Evolutionary conservation across 2,888 invertebrate genomes (phyloP).

Genomic region (Cephus rjabovi): DNA sequence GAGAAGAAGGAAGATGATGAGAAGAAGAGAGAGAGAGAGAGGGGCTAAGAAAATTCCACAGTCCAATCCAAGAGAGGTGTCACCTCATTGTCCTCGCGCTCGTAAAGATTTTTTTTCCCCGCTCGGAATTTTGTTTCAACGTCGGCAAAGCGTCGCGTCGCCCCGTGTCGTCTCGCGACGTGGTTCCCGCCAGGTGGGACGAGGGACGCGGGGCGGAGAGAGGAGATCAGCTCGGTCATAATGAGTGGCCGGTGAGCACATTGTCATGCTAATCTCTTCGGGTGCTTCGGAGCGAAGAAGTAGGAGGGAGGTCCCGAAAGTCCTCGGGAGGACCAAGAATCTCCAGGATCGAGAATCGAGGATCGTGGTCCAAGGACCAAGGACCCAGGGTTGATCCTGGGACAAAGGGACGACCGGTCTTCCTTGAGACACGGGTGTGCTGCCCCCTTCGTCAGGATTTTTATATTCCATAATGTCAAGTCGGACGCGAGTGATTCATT

Average conservation of each 20-base stretch:
- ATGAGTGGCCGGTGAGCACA: conserved; percentile 61
- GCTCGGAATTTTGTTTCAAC: conserved; percentile 49
- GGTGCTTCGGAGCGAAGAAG: conserved; percentile 36
- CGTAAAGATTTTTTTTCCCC: conserved; percentile 40
- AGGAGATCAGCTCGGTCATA: conserved; percentile 50
- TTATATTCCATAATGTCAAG: conserved; percentile 30
- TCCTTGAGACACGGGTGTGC: conserved; percentile 34
- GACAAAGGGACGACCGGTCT: conserved; percentile 60
- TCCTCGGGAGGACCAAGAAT: conserved; percentile 38
- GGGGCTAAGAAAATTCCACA: conserved; percentile 21
- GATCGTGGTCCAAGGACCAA: conserved; percentile 40
- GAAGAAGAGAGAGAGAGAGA: conserved; percentile 24
- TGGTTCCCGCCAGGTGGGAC: conserved; percentile 1
- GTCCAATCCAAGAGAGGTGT: conserved; percentile 44
- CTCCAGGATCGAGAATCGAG: conserved; percentile 28
- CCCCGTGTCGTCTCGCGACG: neutral
- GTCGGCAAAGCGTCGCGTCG: neutral
- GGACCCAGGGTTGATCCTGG: conserved; percentile 34
- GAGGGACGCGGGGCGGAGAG: conserved; percentile 29
- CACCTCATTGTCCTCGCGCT: conserved; percentile 43
- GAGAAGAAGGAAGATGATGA: conserved; percentile 20
- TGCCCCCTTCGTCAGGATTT: conserved; percentile 27
- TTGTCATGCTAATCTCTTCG: conserved; percentile 61
- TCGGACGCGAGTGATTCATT: neutral
- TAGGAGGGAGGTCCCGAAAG: neutral